Evolutionary conservation across 2,797 vertebrate species (phyloP), one percentile per base, ranked within the genome.

Genomic region (Sebastes nivosus): DNA sequence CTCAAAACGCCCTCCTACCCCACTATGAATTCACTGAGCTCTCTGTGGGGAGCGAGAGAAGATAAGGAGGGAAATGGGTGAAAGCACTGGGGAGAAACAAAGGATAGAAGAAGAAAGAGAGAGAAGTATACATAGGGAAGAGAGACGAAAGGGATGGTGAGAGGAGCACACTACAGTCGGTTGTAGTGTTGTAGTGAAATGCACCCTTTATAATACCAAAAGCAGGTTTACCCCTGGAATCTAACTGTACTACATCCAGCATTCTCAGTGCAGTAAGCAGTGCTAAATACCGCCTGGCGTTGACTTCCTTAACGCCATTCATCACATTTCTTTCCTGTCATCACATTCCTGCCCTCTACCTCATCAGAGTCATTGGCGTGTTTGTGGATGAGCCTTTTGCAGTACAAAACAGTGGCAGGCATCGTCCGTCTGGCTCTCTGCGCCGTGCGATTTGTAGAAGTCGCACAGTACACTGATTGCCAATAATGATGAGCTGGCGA

Each of bases 401-500:
- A 11, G 66, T 7, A 42, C 34, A 14, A 75, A 70, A 68, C 36
- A 30, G 60, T 82, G 73, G 75, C 71, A 74, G 80, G 46, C 81
- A 20, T 83, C 52, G 55, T 79, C 72, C 61, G 13, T 82, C 79
- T 84, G 84, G 67, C 81, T 75, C 34, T 58, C 55, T 22, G 65
- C 20, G 11, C 66, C 32, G 52, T 50, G 84, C 16, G 25, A 92
- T 92, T 88, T 89, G 74, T 83, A 24, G 82, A 87, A 92, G 89
- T 83, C 88, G 36, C 80, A 73, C 67, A 61, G 18, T 52, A 64
- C 79, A 67, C 80, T 81, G 88, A 89, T 86, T 82, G 85, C 78
- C 87, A 87, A 82, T 92, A 87, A 88, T 69, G 87, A 90, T 79
- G 84, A 90, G 90, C 79, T 87, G 80, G 82, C 66, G 52, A 74